Base-by-base conservation (phyloP, 35 echinoderm and acorn worm genomes). In the Chiridota heheva region DNA sequence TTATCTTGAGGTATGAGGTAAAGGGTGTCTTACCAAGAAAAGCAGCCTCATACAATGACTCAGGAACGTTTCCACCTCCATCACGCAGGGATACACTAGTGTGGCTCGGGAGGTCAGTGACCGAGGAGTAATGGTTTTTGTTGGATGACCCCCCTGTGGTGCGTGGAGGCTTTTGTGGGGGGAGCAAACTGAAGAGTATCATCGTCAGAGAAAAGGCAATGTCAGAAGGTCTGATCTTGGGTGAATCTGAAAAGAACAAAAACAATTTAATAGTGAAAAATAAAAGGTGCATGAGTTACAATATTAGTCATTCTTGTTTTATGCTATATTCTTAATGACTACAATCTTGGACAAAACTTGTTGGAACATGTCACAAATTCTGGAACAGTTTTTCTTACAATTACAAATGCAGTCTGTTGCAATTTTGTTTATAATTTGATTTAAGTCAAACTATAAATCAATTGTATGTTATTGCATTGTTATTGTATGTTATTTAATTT, bases 151-250 rank as follows among this genome's bases (percentile, higher is more conserved):
- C 86, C 26, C 77, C 70, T 4, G 67, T n/a, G 34, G 86, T 71
- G 2, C 76, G 77, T 6, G 80, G 79, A 56, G 87, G 95, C 46
- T 78, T 80, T 25, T 93, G 86, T 27, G 95, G 95, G 26, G 95
- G 95, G 17, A 98, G 74, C 43, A 98, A 73, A 2, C 89, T 89
- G 56, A 88, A 84, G 45, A 98, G 73, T 31, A 98, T 90, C 81
- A 92, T 83, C 29, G 89, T 88, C 58, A 98, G 80, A 18, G 95
- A 90, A 65, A 98, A 92, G 1, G 93, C 87, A 46, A 91, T 81
- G 48, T 98, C 89, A 33, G 90, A 88, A 7, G 90, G 89, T 49
- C 95, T 72, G 37, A 98, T 98, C 95, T 98, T 88, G 31, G 95
- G 95, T 25, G 72, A 91, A 86, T 98, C 95, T 98, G 64, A 56